Evolutionary conservation across 2,888 invertebrate species (phyloP).

Genomic region (Pantelozetes paolii): DNA sequence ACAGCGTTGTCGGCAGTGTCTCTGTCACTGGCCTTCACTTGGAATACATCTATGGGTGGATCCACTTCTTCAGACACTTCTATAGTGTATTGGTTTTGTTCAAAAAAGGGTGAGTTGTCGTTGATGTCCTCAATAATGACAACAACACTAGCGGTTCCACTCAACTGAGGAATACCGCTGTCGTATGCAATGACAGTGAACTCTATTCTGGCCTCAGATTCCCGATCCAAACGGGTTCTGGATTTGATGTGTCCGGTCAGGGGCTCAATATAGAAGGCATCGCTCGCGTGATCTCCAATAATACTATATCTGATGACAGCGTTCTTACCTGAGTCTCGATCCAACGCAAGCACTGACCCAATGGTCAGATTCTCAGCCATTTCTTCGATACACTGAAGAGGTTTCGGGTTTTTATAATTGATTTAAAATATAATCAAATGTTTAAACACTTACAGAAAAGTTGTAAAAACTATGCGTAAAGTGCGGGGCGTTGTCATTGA

Average conservation of each 20-base stretch:
- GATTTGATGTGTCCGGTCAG: conserved; percentile 46
- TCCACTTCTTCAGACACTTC: conserved; percentile 48
- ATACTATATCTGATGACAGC: conserved; percentile 75
- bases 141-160: conserved; percentile 48
- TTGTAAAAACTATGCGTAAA: conserved; percentile 49
- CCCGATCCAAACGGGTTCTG: conserved; percentile 47
- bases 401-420: neutral
- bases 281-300: conserved; percentile 53
- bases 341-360: conserved; percentile 58
- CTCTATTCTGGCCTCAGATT: conserved; percentile 47
- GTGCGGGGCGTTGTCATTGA: conserved; percentile 48
- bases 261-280: conserved; percentile 47
- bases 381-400: conserved; percentile 46
- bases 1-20: conserved; percentile 76
- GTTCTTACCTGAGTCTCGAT: conserved; percentile 70
- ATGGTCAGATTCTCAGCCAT: conserved; percentile 47
- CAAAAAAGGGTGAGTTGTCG: conserved; percentile 75
- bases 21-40: conserved; percentile 63
- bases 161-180: conserved; percentile 48
- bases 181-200: conserved; percentile 48
- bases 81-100: conserved; percentile 47
- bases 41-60: conserved; percentile 48
- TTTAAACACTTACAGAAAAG: conserved; percentile 45
- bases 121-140: conserved; percentile 79
- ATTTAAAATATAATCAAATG: neutral